Conservation (phyloP, 2,888 invertebrate species). For the Cataglyphis livida region DNA sequence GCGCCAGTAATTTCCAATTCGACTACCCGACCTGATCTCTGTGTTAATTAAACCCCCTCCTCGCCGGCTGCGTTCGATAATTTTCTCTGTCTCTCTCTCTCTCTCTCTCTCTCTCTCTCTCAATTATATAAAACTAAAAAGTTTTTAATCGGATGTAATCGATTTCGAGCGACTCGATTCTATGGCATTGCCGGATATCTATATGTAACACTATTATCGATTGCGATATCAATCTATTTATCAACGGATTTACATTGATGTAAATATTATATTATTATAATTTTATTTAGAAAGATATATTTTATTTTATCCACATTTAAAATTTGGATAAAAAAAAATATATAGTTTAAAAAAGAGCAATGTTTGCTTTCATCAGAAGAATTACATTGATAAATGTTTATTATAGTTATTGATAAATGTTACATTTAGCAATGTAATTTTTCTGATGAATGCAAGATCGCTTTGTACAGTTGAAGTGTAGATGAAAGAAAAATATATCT, state of each 20-base stretch:
- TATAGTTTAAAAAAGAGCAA: not conserved
- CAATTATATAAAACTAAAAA: conserved; percentile 46
- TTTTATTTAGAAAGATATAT: not conserved
- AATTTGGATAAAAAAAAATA: too few relatives aligned
- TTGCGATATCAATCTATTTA: not conserved
- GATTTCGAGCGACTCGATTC: conserved; percentile 14
- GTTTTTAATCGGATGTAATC: conserved; percentile 56
- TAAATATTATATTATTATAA: not conserved
- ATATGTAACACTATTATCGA: too few relatives aligned
- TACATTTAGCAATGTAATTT: not conserved
- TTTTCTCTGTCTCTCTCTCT: not conserved
- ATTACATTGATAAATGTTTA: not conserved
- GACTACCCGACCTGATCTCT: conserved; percentile 61
- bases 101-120: not conserved
- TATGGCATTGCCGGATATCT: not conserved
- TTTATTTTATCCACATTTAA: too few relatives aligned
- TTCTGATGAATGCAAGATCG: not conserved
- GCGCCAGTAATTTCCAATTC: conserved; percentile 67
- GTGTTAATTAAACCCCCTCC: conserved; percentile 67
- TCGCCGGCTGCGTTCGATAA: conserved; percentile 55
- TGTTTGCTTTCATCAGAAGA: not conserved
- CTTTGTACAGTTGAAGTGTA: not conserved
- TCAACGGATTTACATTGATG: not conserved
- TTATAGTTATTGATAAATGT: too few relatives aligned
- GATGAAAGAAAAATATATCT: not conserved